A percentile compares a stretch with the other conserved stretches of the same genome.
phyloP scores from a whole-genome alignment of 2,113 vertebrate species.

The human region DNA sequence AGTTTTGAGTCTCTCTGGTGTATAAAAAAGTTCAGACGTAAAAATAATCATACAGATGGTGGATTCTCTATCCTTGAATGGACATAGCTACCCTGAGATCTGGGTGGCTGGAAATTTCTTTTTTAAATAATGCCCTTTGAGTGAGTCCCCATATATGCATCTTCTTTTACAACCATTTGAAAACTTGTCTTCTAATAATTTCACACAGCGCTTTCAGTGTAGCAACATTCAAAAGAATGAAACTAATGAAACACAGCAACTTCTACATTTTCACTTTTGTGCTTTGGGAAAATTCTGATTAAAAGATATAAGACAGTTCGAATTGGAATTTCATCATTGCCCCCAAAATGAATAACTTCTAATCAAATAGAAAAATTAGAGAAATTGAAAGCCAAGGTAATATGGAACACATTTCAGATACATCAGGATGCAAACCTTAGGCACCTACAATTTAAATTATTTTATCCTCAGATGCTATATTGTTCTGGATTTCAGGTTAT shows the following conservation, averaged over 20 bases:
- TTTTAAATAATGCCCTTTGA: constrained; percentile 89
- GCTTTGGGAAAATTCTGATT: constrained; percentile 83
- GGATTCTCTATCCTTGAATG: constrained; percentile 86
- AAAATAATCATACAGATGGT: constrained; percentile 87
- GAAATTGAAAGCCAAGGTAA: constrained; percentile 77
- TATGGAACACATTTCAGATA: constrained; percentile 74
- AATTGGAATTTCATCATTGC: constrained; percentile 85
- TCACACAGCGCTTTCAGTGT: constrained; percentile 87
- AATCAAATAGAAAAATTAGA: constrained; percentile 85
- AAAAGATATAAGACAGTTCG: constrained; percentile 82
- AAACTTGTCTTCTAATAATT: constrained; percentile 88
- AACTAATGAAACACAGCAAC: constrained; percentile 87
- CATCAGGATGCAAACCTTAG: constrained; percentile 77
- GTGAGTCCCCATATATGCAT: constrained; percentile 85
- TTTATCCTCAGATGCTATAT: constrained; percentile 78
- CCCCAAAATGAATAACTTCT: constrained; percentile 83
- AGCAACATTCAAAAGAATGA: constrained; percentile 86
- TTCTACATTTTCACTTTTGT: constrained; percentile 84
- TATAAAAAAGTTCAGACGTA: constrained; percentile 88
- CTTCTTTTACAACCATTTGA: constrained; percentile 86
- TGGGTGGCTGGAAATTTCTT: constrained; percentile 85
- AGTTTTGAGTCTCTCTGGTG: constrained; percentile 86
- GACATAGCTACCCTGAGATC: constrained; percentile 84
- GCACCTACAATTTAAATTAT: constrained; percentile 80
- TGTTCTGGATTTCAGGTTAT: constrained; percentile 64